Conservation (phyloP, 2,888 invertebrate species). For the Chaetogeoica ovagalla region DNA sequence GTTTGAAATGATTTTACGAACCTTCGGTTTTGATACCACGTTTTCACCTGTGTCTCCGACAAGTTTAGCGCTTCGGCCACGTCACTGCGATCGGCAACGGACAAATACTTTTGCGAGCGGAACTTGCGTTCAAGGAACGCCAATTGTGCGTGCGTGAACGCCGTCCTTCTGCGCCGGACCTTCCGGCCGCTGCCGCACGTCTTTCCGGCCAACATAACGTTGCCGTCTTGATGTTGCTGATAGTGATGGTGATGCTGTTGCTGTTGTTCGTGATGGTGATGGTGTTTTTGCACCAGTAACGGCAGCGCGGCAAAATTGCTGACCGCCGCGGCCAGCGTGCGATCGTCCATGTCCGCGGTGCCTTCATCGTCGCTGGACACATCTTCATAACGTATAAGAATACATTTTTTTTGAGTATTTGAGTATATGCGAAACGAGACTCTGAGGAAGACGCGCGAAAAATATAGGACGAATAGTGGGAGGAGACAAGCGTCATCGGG, state of each 20-base stretch:
- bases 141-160: conserved; percentile 91
- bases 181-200: conserved; percentile 67
- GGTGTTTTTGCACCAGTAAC: conserved; percentile 38
- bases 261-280: too few relatives aligned
- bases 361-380: conserved; percentile 32
- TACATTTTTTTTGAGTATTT: neutral
- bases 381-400: neutral
- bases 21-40: conserved; percentile 65
- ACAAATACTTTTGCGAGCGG: conserved; percentile 89
- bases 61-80: conserved; percentile 87
- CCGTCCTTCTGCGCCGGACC: conserved; percentile 81
- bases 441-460: too few relatives aligned
- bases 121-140: conserved; percentile 91
- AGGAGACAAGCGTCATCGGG: too few relatives aligned
- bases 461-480: too few relatives aligned
- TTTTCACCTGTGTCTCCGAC: conserved; percentile 93
- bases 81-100: conserved; percentile 89
- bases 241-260: conserved; percentile 14
- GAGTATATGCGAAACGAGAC: neutral
- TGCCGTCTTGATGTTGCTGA: conserved; percentile 55
- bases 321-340: conserved; percentile 2
- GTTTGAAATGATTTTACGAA: conserved; percentile 40
- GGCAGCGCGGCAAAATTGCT: conserved; percentile 24
- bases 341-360: conserved; percentile 52
- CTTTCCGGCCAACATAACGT: conserved; percentile 61